Percentiles rank a stretch among this genome's conserved stretches.
phyloP scores from a whole-genome alignment of 2,888 invertebrate genomes.

The Acrobasis repandana region DNA sequence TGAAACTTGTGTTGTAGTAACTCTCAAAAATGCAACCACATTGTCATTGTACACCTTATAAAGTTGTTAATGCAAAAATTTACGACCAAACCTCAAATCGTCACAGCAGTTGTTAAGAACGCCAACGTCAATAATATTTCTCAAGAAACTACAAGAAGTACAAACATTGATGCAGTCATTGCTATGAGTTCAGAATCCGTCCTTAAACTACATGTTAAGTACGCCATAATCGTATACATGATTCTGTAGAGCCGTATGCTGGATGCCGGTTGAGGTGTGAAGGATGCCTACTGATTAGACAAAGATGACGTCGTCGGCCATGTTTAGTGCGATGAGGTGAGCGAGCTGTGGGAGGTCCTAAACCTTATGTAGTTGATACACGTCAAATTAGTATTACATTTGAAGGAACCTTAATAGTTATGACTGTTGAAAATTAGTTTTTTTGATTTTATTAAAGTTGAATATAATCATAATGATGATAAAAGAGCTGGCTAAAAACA shows the following conservation, averaged over 20 bases:
- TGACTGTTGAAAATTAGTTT: neutral
- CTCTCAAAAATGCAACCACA: too few species aligned
- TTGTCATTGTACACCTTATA: too few species aligned
- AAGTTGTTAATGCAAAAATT: too few species aligned
- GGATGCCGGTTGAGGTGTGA: constrained; percentile 29
- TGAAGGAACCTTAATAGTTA: neutral
- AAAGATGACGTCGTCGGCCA: constrained; percentile 22
- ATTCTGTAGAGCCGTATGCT: neutral
- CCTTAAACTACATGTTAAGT: neutral
- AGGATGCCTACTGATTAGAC: constrained; percentile 34
- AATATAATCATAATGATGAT: neutral
- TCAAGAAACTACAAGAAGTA: neutral
- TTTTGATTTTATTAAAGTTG: neutral
- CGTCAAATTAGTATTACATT: constrained; percentile 3
- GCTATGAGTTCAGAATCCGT: neutral
- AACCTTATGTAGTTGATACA: constrained; percentile 6
- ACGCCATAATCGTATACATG: constrained; percentile 7
- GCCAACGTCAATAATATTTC: too few species aligned
- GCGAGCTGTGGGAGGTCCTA: constrained; percentile 17
- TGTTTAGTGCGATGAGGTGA: constrained; percentile 17
- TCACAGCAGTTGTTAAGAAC: too few species aligned
- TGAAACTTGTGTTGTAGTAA: too few species aligned
- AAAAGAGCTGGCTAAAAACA: too few species aligned
- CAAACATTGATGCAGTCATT: neutral
- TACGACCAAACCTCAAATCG: too few species aligned